Percentiles rank a stretch among this genome's conserved stretches.
Conservation (phyloP, 2,113 vertebrate species). For the Progne subis region DNA sequence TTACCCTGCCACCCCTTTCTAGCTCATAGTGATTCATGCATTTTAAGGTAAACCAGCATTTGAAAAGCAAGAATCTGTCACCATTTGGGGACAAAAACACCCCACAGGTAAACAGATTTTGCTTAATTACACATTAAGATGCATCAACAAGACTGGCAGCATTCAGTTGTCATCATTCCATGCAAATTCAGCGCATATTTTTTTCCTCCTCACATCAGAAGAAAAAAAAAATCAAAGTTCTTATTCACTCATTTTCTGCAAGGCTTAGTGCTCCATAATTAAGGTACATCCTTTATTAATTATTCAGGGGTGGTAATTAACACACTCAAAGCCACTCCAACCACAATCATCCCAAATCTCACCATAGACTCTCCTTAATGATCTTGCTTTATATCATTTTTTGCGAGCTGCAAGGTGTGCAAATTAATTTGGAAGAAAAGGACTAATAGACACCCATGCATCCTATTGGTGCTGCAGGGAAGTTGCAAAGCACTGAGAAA, state of each 20-base stretch:
- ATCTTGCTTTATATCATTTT: neutral
- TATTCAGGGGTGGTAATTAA: neutral
- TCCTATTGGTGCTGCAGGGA: neutral
- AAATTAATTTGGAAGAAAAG: constrained; percentile 12
- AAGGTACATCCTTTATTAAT: neutral
- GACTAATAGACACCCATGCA: neutral
- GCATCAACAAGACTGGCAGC: neutral
- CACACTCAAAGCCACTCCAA: neutral
- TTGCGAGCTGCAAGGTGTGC: neutral
- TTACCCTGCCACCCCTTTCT: neutral
- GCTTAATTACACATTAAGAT: neutral
- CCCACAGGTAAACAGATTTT: neutral
- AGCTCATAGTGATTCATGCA: neutral
- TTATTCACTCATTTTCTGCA: neutral
- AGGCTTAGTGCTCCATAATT: neutral
- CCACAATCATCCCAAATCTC: neutral
- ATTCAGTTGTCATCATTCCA: neutral
- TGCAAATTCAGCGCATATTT: neutral
- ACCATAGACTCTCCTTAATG: neutral
- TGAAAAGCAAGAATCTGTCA: neutral
- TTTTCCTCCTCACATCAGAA: neutral
- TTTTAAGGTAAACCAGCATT: neutral
- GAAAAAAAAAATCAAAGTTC: neutral
- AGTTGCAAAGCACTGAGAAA: constrained; percentile 51
- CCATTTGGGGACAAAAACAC: neutral